Conservation (phyloP, 2,113 vertebrate genomes). For the Canis aureus region DNA sequence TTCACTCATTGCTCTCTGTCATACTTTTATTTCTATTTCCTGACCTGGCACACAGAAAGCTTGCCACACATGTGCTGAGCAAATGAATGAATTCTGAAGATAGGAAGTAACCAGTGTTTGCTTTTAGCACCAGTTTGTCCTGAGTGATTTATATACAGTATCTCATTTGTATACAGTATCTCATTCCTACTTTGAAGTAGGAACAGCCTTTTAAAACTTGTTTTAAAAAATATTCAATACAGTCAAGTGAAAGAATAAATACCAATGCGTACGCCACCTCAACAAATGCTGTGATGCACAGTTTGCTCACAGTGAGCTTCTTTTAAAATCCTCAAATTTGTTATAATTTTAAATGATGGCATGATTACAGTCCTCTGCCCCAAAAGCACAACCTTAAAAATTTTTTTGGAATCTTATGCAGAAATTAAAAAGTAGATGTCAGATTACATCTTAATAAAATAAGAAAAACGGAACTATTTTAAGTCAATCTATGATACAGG, state of each 20-base stretch:
- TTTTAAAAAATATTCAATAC: constrained; percentile 8
- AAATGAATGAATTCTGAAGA: constrained; percentile 44
- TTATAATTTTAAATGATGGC: constrained; percentile 29
- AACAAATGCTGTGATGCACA: neutral
- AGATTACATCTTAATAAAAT: constrained; percentile 13
- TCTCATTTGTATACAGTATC: constrained; percentile 30
- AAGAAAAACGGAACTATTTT: constrained; percentile 19
- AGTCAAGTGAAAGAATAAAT: neutral
- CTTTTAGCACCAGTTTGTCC: neutral
- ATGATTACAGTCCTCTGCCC: neutral
- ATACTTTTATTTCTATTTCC: neutral
- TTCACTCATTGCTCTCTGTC: neutral
- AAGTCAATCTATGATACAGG: neutral
- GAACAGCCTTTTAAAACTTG: neutral
- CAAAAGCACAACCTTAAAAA: neutral
- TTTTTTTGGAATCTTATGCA: neutral
- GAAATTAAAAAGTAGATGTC: constrained; percentile 5
- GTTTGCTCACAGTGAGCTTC: neutral
- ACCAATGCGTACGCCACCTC: neutral
- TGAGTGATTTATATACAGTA: neutral
- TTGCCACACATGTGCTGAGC: neutral
- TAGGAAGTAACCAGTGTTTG: neutral
- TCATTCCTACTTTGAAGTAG: constrained; percentile 19
- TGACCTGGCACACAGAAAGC: neutral
- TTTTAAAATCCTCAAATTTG: neutral